Evolutionary conservation across 2,888 invertebrate species (phyloP).

Genomic region (Hermodice carunculata): DNA sequence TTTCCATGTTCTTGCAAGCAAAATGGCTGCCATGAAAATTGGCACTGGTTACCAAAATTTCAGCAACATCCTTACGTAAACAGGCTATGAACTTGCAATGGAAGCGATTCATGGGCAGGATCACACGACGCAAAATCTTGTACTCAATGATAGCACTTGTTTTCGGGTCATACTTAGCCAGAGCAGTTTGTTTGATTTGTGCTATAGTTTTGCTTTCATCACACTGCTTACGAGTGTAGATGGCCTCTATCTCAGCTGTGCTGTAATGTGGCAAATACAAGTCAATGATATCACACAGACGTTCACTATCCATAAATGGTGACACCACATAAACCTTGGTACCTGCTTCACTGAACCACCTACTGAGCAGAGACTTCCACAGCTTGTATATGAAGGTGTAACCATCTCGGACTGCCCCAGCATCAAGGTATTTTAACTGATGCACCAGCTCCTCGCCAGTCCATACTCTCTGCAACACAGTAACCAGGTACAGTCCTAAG

Average conservation of each 20-base stretch:
- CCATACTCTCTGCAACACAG: neutral
- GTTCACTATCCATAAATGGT: slow-evolving; percentile 53
- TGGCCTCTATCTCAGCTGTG: slow-evolving; percentile 50
- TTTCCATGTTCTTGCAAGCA: slow-evolving; percentile 42
- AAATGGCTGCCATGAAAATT: slow-evolving; percentile 54
- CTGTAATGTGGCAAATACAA: slow-evolving; percentile 48
- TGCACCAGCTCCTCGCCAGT: neutral
- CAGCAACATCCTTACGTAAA: slow-evolving; percentile 47
- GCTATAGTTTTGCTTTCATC: slow-evolving; percentile 10
- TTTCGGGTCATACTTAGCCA: slow-evolving; percentile 6
- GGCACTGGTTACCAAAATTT: slow-evolving; percentile 55
- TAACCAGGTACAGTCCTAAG: neutral
- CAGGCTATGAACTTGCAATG: slow-evolving; percentile 55
- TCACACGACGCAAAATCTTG: slow-evolving; percentile 51
- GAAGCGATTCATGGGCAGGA: slow-evolving; percentile 50
- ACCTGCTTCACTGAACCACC: slow-evolving; percentile 52
- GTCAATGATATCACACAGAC: slow-evolving; percentile 55
- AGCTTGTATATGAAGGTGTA: slow-evolving; percentile 52
- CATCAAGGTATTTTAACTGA: neutral
- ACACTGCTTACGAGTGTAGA: slow-evolving; percentile 35
- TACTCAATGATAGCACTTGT: slow-evolving; percentile 38
- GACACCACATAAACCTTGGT: slow-evolving; percentile 57
- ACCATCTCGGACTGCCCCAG: slow-evolving; percentile 49
- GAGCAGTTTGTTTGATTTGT: slow-evolving; percentile 14
- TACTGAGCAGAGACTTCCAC: slow-evolving; percentile 60